Conservation (phyloP, 2,113 vertebrate species). For the Crypturellus undulatus region DNA sequence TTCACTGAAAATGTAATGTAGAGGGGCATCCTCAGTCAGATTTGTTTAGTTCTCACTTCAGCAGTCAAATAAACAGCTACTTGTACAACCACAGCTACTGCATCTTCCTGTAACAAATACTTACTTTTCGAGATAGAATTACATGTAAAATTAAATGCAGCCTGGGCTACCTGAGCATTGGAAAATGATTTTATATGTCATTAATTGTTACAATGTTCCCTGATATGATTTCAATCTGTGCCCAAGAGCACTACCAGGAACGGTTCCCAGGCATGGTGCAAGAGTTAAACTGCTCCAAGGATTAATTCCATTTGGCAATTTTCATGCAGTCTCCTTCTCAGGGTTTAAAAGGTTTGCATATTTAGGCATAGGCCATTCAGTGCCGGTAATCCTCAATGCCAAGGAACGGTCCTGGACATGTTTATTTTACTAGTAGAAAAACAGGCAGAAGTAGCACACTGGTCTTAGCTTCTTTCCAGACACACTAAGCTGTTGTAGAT, state of each 20-base stretch:
- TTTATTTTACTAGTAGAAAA: not conserved
- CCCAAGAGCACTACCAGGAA: not conserved
- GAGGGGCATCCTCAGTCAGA: not conserved
- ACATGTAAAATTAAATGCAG: not conserved
- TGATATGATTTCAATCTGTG: not conserved
- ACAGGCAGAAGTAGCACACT: not conserved
- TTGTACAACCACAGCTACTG: not conserved
- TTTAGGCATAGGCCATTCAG: not conserved
- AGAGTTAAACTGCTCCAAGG: not conserved
- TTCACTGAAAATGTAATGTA: not conserved
- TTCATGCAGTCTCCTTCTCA: not conserved
- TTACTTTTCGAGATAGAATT: not conserved
- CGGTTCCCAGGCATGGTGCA: not conserved
- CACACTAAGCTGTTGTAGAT: not conserved
- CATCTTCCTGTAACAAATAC: not conserved
- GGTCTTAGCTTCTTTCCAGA: not conserved
- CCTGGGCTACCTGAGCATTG: not conserved
- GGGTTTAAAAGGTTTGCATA: not conserved
- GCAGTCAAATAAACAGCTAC: not conserved
- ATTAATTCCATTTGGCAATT: not conserved
- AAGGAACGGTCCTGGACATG: not conserved
- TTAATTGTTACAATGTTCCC: not conserved
- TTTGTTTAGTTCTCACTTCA: not conserved
- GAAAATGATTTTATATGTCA: not conserved
- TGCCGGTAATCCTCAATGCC: conserved; percentile 9